phyloP scores from a whole-genome alignment of 1,140 invertebrate species.

The Drosophila yakuba region DNA sequence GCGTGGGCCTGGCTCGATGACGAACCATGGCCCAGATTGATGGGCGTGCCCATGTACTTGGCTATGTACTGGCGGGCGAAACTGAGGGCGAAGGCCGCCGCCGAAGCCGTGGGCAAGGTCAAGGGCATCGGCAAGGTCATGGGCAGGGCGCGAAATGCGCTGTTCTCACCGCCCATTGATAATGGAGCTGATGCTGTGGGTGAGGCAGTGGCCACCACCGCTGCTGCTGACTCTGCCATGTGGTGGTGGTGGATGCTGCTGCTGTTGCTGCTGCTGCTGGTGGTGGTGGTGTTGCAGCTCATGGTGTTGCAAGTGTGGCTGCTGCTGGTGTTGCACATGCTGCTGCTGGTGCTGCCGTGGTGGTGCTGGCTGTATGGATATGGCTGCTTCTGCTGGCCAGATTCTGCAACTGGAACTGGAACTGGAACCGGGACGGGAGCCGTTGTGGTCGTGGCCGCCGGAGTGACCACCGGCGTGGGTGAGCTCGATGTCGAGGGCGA shows the following conservation, averaged over 20 bases:
- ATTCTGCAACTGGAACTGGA: conserved; percentile 9
- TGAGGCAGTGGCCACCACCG: conserved; percentile 61
- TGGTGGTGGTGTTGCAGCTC: conserved; percentile 4
- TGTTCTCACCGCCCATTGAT: conserved; percentile 94
- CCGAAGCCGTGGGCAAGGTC: conserved; percentile 74
- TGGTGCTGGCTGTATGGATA: conserved; percentile 7
- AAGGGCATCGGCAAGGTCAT: conserved; percentile 72
- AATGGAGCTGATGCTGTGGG: conserved; percentile 85
- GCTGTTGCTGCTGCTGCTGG: neutral
- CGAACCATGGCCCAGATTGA: neutral
- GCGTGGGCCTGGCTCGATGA: neutral
- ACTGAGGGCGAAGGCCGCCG: conserved; percentile 85
- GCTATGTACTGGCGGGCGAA: conserved; percentile 85
- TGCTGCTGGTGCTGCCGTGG: conserved; percentile 7
- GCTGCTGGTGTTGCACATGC: conserved; percentile 9
- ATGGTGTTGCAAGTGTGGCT: conserved; percentile 13
- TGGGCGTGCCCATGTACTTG: conserved; percentile 59
- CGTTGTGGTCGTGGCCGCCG: neutral
- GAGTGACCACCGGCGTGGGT: conserved; percentile 51
- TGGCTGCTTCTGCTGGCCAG: conserved; percentile 26
- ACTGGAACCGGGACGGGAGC: neutral
- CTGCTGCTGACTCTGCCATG: conserved; percentile 29
- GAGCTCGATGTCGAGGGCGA: conserved; percentile 85
- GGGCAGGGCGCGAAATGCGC: conserved; percentile 89
- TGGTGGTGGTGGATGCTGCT: conserved; percentile 16